Conservation (phyloP, 2,113 vertebrate genomes). For the Eonycteris spelaea region DNA sequence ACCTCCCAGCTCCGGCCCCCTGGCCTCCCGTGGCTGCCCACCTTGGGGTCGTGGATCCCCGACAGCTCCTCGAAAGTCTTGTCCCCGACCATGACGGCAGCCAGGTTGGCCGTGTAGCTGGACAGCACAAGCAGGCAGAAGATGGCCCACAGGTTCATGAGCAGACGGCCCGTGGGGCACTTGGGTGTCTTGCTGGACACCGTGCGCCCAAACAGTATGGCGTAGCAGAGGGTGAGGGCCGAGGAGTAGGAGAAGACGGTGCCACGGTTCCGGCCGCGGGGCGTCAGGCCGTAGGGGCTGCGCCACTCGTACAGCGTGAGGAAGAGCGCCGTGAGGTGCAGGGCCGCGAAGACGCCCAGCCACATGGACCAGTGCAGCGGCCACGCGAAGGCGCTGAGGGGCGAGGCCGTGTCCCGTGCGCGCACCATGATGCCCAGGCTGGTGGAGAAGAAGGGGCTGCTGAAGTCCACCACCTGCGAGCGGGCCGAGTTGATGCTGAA, state of each 20-base stretch:
- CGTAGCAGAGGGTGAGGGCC: constrained; percentile 97
- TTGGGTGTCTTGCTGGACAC: constrained; percentile 98
- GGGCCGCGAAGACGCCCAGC: constrained; percentile 94
- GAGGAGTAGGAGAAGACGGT: constrained; percentile 98
- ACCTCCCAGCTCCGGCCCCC: neutral
- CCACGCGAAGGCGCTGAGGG: constrained; percentile 97
- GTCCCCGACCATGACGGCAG: constrained; percentile 97
- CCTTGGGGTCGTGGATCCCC: constrained; percentile 97
- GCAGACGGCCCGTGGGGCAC: constrained; percentile 95
- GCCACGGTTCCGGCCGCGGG: constrained; percentile 91
- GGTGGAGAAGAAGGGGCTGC: constrained; percentile 98
- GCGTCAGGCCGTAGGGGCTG: constrained; percentile 96
- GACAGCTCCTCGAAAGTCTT: constrained; percentile 97
- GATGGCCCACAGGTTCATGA: constrained; percentile 99
- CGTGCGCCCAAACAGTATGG: constrained; percentile 95
- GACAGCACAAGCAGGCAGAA: constrained; percentile 98
- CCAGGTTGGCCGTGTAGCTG: constrained; percentile 97
- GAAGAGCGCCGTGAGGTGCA: constrained; percentile 94
- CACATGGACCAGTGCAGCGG: constrained; percentile 98
- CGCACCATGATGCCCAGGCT: constrained; percentile 97
- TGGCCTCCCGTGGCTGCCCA: constrained; percentile 56
- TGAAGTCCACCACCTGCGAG: constrained; percentile 96
- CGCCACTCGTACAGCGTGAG: constrained; percentile 98
- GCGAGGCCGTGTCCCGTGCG: constrained; percentile 91
- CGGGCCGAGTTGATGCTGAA: constrained; percentile 97